phyloP scores from a whole-genome alignment of 2,113 vertebrate species.

The Ptychochromis oligacanthus region DNA sequence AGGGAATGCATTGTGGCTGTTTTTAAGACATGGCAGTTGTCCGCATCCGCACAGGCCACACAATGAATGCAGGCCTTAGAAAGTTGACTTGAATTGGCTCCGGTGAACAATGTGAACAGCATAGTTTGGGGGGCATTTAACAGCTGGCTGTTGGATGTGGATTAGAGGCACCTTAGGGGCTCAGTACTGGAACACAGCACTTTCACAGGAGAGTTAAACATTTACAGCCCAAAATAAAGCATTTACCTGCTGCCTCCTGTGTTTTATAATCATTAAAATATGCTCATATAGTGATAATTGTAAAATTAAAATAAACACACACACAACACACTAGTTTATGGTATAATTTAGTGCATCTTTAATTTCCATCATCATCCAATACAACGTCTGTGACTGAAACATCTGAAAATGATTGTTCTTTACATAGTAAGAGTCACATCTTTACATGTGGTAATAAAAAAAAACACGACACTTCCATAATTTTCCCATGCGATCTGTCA shows the following conservation, averaged over 20 bases:
- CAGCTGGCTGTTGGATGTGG: constrained; percentile 72
- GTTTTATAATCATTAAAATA: constrained; percentile 5
- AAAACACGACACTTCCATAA: constrained; percentile 42
- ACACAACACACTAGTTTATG: neutral
- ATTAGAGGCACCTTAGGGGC: constrained; percentile 78
- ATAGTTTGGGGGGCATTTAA: constrained; percentile 71
- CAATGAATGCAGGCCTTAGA: constrained; percentile 82
- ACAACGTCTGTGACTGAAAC: constrained; percentile 55
- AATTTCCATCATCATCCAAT: constrained; percentile 63
- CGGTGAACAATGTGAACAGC: constrained; percentile 75
- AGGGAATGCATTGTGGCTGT: constrained; percentile 82
- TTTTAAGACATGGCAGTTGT: constrained; percentile 82
- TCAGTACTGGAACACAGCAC: constrained; percentile 17
- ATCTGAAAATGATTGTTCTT: constrained; percentile 61
- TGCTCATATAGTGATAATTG: neutral
- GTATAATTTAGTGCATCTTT: constrained; percentile 74
- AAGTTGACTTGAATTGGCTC: constrained; percentile 80
- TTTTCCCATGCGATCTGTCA: constrained; percentile 53
- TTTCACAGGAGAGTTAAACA: constrained; percentile 43
- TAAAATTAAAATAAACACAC: neutral
- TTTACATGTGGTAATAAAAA: constrained; percentile 57
- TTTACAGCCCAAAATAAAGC: constrained; percentile 30
- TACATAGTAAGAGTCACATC: constrained; percentile 27
- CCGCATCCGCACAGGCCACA: constrained; percentile 67
- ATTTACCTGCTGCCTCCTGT: constrained; percentile 2